Evolutionary conservation across 2,888 invertebrate species (phyloP), one percentile per base, ranked within the genome.

Genomic region (Peribatodes rhomboidaria): DNA sequence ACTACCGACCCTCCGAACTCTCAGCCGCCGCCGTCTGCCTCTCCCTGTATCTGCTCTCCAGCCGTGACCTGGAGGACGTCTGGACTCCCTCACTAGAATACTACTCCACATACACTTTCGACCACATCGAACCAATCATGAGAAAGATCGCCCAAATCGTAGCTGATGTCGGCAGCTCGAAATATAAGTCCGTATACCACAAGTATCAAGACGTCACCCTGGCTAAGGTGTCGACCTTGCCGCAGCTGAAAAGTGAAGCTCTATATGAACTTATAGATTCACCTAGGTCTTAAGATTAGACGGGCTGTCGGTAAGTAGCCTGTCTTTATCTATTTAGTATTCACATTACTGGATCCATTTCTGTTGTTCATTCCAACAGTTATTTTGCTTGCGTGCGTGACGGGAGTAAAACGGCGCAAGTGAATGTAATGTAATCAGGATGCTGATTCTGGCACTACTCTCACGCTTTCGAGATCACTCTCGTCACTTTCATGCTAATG

Each of bases 1-100:
- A 96, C 77, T 94, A 96, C 78, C 94, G 94, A 65, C 98, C 99
- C 0, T 99, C 99, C 0, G 94, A 97, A 75, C 94, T 98, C 62
- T 97, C 98, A 44, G 97, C 97, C 9, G 96, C 97, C 4, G 96
- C 98, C 8, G 94, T 97, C 61, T 97, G 96, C 83, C 93, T 98
- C 10, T 95, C 98, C 2, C 82, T 94, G 0, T 84, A 90, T 61
- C 78, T 95, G 18, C 92, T 97, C 20, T 92, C 94, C 75, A 94
- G 89, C 78, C 93, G 72, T 82, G 87, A 54, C 67, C 83, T 80
- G 67, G 87, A 87, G 71, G 95, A 86, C 0, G 83, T 90, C 41
- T 98, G 98, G 98, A 96, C 95, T 0, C 94, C 95, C 13, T 96
- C 96, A 0, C 85, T 99, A 63, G 89, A 90, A 8, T 95, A 96